These are phyloP conservation scores for Malachius bipustulatus DNA, from an alignment of 2,888 invertebrate genomes.

Conservation along the genomic window DNA sequence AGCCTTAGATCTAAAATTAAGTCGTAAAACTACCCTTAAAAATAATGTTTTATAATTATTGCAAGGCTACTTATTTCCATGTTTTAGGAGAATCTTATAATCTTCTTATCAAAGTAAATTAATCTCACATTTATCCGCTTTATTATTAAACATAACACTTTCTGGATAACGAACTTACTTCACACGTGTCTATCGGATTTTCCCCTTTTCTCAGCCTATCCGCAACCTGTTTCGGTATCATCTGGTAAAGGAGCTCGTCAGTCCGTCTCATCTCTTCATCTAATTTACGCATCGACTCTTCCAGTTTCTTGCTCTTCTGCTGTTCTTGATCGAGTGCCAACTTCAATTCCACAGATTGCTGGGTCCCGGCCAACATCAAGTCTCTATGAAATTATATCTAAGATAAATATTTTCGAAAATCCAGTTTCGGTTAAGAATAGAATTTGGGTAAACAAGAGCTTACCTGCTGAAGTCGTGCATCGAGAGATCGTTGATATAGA, in stretches of 20 bases:
- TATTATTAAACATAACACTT: no score
- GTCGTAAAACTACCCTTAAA: no score
- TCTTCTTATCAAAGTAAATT: no score
- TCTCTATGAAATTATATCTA: slow-evolving; percentile 54
- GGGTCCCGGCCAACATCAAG: slow-evolving; percentile 90
- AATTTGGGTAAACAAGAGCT: no score
- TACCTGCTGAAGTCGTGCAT: slow-evolving; percentile 98
- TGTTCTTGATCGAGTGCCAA: slow-evolving; percentile 93
- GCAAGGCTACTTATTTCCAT: no score
- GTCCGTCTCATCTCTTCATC: slow-evolving; percentile 94
- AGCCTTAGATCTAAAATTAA: no score
- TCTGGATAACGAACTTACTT: slow-evolving; percentile 59
- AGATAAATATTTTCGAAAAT: no score
- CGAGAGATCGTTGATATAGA: slow-evolving; percentile 96
- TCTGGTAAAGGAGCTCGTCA: slow-evolving; percentile 91
- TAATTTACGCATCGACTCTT: slow-evolving; percentile 90
- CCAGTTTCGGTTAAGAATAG: no score
- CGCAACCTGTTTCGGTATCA: slow-evolving; percentile 97
- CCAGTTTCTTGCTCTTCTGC: slow-evolving; percentile 89
- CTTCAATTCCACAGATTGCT: slow-evolving; percentile 93
- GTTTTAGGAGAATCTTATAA: no score
- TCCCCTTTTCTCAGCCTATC: slow-evolving; percentile 88
- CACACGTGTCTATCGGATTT: slow-evolving; percentile 91
- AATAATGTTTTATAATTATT: no score
- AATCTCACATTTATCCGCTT: no score